Evolutionary conservation across 2,113 vertebrate species (phyloP), one percentile per base, ranked within the genome.

Genomic region (Pyxicephalus adspersus): DNA sequence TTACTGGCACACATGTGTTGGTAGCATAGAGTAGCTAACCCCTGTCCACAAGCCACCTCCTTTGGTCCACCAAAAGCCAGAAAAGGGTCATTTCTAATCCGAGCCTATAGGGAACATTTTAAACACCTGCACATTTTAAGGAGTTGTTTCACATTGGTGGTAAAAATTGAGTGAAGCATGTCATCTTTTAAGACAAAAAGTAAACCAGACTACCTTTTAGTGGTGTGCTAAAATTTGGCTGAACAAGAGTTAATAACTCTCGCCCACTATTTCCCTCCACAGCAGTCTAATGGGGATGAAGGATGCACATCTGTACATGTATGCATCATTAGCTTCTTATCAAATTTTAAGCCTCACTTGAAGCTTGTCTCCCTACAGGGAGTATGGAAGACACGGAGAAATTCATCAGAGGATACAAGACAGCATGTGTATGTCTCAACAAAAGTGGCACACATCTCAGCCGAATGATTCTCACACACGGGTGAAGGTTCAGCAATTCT

Each of bases 241-340:
- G 54, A 66, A 66, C 51, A 66, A 58, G 31, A 63, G 80, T 82
- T 82, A 82, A 82, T 52, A 1, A 38, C 58, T 75, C 80, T 82
- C 71, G 80, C 71, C 80, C 80, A 82, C 71, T 75, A 85, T 83
- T 66, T 85, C 86, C 86, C 71, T 82, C 83, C 84, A 89, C 77
- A 0, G 86, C 87, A 90, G 63, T 86, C 70, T 88, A 88, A 84
- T 81, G 85, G 88, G 87, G 89, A 91, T 89, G 88, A 87, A 88
- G 89, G 86, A 87, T 85, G 91, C 92, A 94, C 94, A 95, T 95
- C 93, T 96, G 94, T 94, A 93, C 91, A 91, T 91, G 93, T 93
- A 93, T 91, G 92, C 93, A 91, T 94, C 92, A 94, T 94, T 94
- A 94, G 92, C 92, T 88, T 89, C 91, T 90, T 91, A 92, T 92